Evolutionary conservation across 1,140 invertebrate genomes (phyloP), one percentile per base, ranked within the genome.

Genomic region (Oscheius sp.): DNA sequence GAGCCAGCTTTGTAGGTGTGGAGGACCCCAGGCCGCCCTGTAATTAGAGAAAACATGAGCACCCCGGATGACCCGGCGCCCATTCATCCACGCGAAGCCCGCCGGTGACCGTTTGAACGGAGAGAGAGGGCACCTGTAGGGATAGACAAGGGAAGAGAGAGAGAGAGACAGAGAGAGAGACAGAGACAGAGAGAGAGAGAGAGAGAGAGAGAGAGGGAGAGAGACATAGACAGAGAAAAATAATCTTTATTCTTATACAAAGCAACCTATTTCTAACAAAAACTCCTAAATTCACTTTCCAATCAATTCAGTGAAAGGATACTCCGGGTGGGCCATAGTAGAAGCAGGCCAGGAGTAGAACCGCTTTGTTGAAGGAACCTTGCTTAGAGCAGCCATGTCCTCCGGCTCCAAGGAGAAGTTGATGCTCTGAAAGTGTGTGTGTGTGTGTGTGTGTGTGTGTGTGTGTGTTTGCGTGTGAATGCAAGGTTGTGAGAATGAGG

Each of bases 21-120:
- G 49, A 55, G 23, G 49, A 55, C 49, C 23, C 49, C 49, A 55
- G 28, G 49, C 49, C 49, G 49, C 49, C 49, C 49, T 55, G 49
- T 55, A 55, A 55, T 55, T 55, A 55, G 23, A 55, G 49, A 55
- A 55, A 55, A 55, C 49, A 55, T 55, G 49, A 55, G 49, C 49
- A 55, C 49, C 49, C 28, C 49, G 28, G 49, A 15, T 55, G 49
- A 55, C 49, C 49, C 49, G 15, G 15, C 15, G 49, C 28, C 49
- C n/a, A 42, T 42, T 42, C 38, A 42, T 42, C n/a, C n/a, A n/a
- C n/a, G n/a, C n/a, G n/a, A n/a, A n/a, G n/a, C n/a, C n/a, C n/a
- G n/a, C n/a, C n/a, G n/a, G n/a, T n/a, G n/a, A n/a, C n/a, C n/a
- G n/a, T n/a, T n/a, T n/a, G n/a, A n/a, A n/a, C n/a, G n/a, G n/a